These are phyloP conservation scores for Ploceus nigricollis DNA, from an alignment of 2,113 vertebrate genomes.

Conservation along the genomic window DNA sequence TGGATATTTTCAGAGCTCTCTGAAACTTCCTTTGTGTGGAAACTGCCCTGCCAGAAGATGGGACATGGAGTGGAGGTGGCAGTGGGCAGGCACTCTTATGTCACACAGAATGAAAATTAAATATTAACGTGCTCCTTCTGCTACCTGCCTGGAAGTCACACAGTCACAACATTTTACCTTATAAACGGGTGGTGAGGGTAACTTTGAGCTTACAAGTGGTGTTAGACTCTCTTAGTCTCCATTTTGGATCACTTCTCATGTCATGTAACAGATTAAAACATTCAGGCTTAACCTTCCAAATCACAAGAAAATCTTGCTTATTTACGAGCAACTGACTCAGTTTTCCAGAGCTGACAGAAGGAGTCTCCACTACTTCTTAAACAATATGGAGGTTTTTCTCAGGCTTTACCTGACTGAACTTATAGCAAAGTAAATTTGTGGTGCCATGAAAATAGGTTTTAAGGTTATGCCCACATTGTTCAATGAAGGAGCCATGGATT, in stretches of 20 bases:
- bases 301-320: not conserved
- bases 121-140: not conserved
- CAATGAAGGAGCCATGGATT: fast-evolving
- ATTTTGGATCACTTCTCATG: not conserved
- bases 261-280: not conserved
- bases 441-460: not conserved
- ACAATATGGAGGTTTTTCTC: not conserved
- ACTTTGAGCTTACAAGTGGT: not conserved
- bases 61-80: fast-evolving
- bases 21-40: not conserved
- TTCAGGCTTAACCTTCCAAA: not conserved
- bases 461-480: not conserved
- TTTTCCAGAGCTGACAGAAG: not conserved
- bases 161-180: not conserved
- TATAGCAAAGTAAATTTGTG: not conserved
- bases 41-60: not conserved
- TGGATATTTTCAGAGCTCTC: not conserved
- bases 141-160: not conserved
- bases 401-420: not conserved
- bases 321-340: not conserved
- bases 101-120: not conserved
- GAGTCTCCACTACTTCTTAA: not conserved
- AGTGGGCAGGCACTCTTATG: not conserved
- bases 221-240: not conserved
- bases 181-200: fast-evolving